Evolutionary conservation across 1,140 invertebrate genomes (phyloP).

Genomic region (Delia radicum): DNA sequence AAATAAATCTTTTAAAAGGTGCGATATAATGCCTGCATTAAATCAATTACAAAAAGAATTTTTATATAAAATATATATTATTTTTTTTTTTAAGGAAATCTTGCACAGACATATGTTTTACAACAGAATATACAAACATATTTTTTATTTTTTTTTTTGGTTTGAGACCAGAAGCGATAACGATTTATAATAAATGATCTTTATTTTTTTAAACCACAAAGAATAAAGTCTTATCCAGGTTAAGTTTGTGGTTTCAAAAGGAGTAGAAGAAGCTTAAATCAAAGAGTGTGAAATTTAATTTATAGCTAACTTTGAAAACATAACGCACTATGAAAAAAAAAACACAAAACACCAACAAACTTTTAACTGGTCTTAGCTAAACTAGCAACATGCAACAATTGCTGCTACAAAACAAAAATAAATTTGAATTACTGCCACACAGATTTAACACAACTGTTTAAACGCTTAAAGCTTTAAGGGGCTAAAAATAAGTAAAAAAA

Average conservation of each 20-base stretch:
- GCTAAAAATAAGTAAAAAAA: too few relatives aligned
- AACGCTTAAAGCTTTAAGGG: slow-evolving; percentile 31
- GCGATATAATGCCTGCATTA: slow-evolving; percentile 38
- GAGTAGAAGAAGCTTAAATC: not conserved
- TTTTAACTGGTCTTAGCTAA: not conserved
- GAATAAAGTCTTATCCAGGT: not conserved
- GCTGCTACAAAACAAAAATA: not conserved
- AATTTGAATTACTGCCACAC: slow-evolving; percentile 4
- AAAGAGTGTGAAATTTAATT: slow-evolving; percentile 25
- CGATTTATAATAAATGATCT: slow-evolving; percentile 54
- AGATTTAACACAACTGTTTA: slow-evolving; percentile 25
- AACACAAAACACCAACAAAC: not conserved
- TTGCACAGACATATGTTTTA: too few relatives aligned
- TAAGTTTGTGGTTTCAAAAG: not conserved
- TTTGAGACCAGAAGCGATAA: slow-evolving; percentile 53
- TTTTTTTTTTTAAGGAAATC: too few relatives aligned
- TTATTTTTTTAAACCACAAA: slow-evolving; percentile 16
- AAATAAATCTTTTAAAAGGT: slow-evolving; percentile 19
- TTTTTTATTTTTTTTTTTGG: not conserved
- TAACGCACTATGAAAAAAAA: slow-evolving; percentile 13
- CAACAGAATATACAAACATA: not conserved
- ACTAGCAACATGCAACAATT: not conserved
- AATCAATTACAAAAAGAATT: slow-evolving; percentile 56
- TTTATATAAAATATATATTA: too few relatives aligned
- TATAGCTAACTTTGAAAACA: slow-evolving; percentile 14